Base-by-base conservation (phyloP, 2,797 vertebrate genomes). In the Cacajao melanocephalus region DNA sequence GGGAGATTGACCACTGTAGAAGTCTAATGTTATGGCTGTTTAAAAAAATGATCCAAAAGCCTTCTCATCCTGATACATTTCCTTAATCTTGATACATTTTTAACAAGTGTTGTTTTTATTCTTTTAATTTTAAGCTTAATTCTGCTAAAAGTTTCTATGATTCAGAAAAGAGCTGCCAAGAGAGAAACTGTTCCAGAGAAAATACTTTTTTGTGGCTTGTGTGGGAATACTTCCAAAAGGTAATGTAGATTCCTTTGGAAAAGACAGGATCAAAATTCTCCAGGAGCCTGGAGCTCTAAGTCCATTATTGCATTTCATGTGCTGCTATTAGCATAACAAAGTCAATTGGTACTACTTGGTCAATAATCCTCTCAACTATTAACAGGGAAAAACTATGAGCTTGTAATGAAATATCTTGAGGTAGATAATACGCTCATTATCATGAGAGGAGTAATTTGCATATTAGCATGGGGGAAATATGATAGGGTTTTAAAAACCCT, bases 281-380 rank as follows among this genome's bases (percentile, higher is more conserved):
- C 39, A 89, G 50, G 33, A 81, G 61, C 33, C 80, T 72, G 44
- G 28, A 4, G 94, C 94, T 76, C 55, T 86, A 58, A 7, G 2
- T 58, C 81, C 41, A 93, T 64, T 48, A 90, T 9, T 0, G 50
- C 96, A 96, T 88, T 95, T 96, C 57, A 44, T 50, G 86, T 30
- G n/a, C 26, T 79, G 4, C 55, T 88, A 82, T 97, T 97, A 98
- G 82, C 73, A 96, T 90, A 97, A 93, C 30, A 93, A 98, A 98
- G 26, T 90, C 70, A 96, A 46, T 97, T 70, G 92, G 93, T 50
- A 22, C 55, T 36, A 72, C 94, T 88, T 82, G 30, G 76, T 97
- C 97, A 98, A 98, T 98, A 98, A 93, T 46, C 58, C 64, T 95
- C 88, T 96, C 72, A 96, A 79, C 57, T 46, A 95, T 87, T 96